Conservation (phyloP, 2,113 vertebrate genomes). For the Nycticebus coucang region DNA sequence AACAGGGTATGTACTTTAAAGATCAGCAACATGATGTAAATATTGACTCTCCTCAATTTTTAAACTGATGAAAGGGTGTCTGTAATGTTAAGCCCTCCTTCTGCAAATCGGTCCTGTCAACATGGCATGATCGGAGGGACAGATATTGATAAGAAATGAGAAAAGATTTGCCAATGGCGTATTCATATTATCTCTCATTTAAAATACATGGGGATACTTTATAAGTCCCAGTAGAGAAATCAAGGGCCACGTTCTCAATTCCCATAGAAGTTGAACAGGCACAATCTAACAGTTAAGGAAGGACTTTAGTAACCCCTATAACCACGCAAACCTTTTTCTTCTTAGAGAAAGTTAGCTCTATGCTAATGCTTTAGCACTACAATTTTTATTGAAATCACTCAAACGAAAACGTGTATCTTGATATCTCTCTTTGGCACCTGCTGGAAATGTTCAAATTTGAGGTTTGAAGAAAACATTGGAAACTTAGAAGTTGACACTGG, state of each 20-base stretch:
- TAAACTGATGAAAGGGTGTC: conserved; percentile 63
- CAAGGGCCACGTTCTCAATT: background rate
- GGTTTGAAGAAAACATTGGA: background rate
- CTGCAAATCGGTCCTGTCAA: conserved; percentile 54
- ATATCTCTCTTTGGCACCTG: conserved; percentile 21
- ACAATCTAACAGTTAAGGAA: background rate
- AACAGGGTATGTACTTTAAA: conserved; percentile 60
- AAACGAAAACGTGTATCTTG: background rate
- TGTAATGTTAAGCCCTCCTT: conserved; percentile 64
- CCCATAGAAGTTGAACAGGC: background rate
- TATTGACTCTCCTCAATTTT: conserved; percentile 65
- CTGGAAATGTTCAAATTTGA: conserved; percentile 52
- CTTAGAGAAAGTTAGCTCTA: background rate
- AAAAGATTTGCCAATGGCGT: background rate
- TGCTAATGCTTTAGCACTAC: background rate
- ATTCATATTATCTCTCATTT: conserved; percentile 44
- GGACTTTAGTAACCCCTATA: background rate
- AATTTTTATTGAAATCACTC: conserved; percentile 6
- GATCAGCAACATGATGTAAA: conserved; percentile 71
- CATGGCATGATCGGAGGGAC: background rate
- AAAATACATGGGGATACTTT: background rate
- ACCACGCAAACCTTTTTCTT: background rate
- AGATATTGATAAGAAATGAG: conserved; percentile 54
- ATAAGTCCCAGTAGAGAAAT: background rate
- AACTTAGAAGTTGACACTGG: background rate